Conservation (phyloP, 2,888 invertebrate species). For the Carpatolechia fugitivella region DNA sequence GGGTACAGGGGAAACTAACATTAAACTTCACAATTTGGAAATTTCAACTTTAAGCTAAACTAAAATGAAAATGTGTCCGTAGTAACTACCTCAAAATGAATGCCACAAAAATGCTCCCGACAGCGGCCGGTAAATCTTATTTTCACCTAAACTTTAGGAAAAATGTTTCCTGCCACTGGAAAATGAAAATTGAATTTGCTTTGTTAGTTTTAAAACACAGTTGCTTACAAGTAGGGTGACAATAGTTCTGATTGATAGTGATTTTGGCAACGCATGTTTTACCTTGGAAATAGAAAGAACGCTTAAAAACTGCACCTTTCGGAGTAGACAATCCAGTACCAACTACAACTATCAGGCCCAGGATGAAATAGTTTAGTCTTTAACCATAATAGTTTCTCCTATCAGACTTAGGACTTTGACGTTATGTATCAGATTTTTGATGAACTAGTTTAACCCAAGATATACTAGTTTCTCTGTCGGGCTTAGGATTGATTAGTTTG, state of each 20-base stretch:
- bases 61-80: slow-evolving; percentile 14
- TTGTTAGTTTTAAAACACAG: slow-evolving; percentile 30
- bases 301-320: neutral
- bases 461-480: too few relatives aligned
- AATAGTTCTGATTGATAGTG: neutral
- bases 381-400: too few relatives aligned
- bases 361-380: too few relatives aligned
- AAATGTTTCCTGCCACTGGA: slow-evolving; percentile 31
- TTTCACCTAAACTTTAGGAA: slow-evolving; percentile 36
- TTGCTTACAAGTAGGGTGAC: slow-evolving; percentile 13
- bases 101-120: slow-evolving; percentile 30
- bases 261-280: neutral
- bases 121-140: slow-evolving; percentile 33
- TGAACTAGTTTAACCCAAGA: too few relatives aligned
- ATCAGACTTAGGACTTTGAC: too few relatives aligned
- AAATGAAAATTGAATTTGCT: slow-evolving; percentile 39
- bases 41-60: neutral
- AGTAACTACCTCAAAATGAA: slow-evolving; percentile 27
- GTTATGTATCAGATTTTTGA: too few relatives aligned
- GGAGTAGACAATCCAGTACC: too few relatives aligned
- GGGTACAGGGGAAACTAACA: neutral
- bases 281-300: neutral
- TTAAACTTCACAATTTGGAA: neutral
- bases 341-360: too few relatives aligned
- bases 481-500: too few relatives aligned